A percentile compares a stretch with the other conserved stretches of the same genome.
phyloP scores from a whole-genome alignment of 2,888 invertebrate genomes.

The Scaptomyza cyrtandrae region DNA sequence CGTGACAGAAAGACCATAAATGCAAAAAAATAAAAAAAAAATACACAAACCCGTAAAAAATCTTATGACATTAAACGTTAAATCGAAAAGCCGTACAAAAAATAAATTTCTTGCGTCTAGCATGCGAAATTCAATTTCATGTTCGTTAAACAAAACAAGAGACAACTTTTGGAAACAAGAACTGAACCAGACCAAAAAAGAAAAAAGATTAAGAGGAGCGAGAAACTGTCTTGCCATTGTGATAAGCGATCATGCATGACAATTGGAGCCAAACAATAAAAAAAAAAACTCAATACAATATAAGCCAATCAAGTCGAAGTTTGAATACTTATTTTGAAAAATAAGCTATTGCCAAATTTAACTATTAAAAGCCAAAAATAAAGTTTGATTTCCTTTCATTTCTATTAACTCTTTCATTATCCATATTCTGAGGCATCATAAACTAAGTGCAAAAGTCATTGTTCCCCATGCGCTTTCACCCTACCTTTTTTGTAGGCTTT shows the following conservation, averaged over 20 bases:
- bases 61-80: conserved; percentile 40
- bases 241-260: conserved; percentile 56
- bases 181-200: conserved; percentile 11
- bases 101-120: conserved; percentile 56
- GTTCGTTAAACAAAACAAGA: conserved; percentile 27
- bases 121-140: conserved; percentile 77
- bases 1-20: conserved; percentile 33
- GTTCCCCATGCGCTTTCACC: conserved; percentile 3
- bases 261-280: conserved; percentile 24
- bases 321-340: conserved; percentile 9
- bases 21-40: conserved; percentile 27
- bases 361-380: neutral
- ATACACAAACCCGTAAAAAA: conserved; percentile 16
- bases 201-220: neutral
- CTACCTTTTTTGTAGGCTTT: neutral
- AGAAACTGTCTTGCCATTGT: conserved; percentile 18
- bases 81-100: conserved; percentile 39
- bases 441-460: conserved; percentile 13
- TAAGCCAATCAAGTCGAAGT: conserved; percentile 9
- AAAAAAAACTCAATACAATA: neutral
- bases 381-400: neutral
- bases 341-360: neutral
- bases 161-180: conserved; percentile 38
- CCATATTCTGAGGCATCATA: conserved; percentile 1
- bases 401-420: too few relatives aligned